These are phyloP conservation scores for Pachymerium ferrugineum DNA, from an alignment of 2,888 invertebrate genomes.

Conservation along the genomic window DNA sequence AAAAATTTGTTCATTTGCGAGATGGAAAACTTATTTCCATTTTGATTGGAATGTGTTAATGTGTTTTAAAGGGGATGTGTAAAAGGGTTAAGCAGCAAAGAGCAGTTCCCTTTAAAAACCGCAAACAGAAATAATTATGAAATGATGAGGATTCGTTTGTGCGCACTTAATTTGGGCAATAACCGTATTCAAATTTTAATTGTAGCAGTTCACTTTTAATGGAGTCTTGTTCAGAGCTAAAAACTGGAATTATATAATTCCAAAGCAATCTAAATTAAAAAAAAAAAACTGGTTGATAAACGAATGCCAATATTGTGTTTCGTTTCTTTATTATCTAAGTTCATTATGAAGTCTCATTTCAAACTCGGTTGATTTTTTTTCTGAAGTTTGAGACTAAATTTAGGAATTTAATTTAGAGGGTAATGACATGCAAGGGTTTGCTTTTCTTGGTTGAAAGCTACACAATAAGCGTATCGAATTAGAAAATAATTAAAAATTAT, in stretches of 20 bases:
- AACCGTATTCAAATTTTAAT: conserved; percentile 24
- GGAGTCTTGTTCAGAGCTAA: neutral
- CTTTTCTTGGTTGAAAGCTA: no score
- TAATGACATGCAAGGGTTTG: no score
- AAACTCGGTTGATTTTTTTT: no score
- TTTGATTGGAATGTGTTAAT: conserved; percentile 27
- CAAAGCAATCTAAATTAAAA: no score
- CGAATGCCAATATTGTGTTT: no score
- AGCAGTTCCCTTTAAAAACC: conserved; percentile 1
- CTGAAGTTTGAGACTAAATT: no score
- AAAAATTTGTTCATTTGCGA: neutral
- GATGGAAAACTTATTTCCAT: conserved; percentile 18
- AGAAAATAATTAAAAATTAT: no score
- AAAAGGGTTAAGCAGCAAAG: neutral
- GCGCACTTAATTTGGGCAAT: conserved; percentile 10
- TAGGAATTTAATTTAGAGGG: no score
- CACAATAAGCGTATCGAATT: no score
- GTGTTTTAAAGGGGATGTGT: neutral
- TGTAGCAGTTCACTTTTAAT: neutral
- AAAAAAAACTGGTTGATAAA: no score
- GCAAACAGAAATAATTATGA: conserved; percentile 20
- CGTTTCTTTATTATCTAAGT: no score
- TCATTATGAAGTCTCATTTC: no score
- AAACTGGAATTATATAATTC: neutral
- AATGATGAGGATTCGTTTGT: conserved; percentile 15